Conservation (phyloP, 2,888 invertebrate genomes). For the Folsomia candida region DNA sequence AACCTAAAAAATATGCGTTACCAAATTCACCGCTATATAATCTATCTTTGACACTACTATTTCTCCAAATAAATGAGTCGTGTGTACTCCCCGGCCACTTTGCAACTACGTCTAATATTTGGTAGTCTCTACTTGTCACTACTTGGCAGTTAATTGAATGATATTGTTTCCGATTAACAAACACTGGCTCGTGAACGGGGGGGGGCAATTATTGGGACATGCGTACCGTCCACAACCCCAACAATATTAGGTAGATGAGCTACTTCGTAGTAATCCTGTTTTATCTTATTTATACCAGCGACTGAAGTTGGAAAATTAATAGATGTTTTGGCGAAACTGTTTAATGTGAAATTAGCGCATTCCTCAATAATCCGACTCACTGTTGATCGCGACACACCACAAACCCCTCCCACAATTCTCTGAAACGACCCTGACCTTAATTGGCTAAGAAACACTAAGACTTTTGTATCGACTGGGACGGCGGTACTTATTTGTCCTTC, state of each 20-base stretch:
- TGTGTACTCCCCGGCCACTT: constrained; percentile 30
- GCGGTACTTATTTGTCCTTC: not conserved
- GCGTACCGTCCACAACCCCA: constrained; percentile 27
- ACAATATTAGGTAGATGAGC: constrained; percentile 3
- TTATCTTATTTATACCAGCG: constrained; percentile 6
- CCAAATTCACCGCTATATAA: constrained; percentile 17
- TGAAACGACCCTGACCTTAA: constrained; percentile 20
- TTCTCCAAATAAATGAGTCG: constrained; percentile 26
- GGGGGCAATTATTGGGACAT: constrained; percentile 25
- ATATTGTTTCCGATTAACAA: constrained; percentile 21
- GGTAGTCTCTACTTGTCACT: constrained; percentile 11
- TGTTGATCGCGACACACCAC: constrained; percentile 18
- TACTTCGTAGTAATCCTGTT: constrained; percentile 1
- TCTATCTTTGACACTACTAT: constrained; percentile 9
- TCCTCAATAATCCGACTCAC: constrained; percentile 21
- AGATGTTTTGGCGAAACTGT: not conserved
- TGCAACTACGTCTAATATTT: constrained; percentile 24
- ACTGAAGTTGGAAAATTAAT: constrained; percentile 19
- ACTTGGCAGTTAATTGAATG: constrained; percentile 35
- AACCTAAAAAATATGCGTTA: constrained; percentile 20
- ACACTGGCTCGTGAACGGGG: constrained; percentile 7
- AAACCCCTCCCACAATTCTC: not conserved
- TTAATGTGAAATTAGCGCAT: constrained; percentile 1
- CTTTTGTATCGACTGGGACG: constrained; percentile 23
- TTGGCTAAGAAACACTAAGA: constrained; percentile 2